phyloP scores from a whole-genome alignment of 1,140 invertebrate species.

The Linepithema humile region DNA sequence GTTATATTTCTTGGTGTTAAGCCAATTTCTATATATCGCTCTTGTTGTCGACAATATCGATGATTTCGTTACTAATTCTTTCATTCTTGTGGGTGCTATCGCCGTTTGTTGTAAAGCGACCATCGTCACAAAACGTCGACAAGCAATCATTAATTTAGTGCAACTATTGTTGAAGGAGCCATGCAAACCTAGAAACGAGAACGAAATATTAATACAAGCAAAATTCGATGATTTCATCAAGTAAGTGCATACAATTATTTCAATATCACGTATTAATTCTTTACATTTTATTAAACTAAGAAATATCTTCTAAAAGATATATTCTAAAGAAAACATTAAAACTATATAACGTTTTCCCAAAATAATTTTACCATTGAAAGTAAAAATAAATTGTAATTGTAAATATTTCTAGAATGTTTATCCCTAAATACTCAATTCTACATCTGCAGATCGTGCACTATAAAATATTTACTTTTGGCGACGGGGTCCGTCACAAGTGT shows the following conservation, averaged over 20 bases:
- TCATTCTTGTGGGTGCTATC: no score
- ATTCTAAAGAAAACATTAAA: no score
- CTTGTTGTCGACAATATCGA: no score
- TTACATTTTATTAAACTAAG: neutral
- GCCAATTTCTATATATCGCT: no score
- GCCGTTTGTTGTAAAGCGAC: slow-evolving; percentile 14
- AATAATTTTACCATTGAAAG: no score
- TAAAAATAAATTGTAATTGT: neutral
- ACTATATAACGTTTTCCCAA: no score
- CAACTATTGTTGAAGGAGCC: neutral
- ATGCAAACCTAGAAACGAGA: neutral
- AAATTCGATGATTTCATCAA: slow-evolving; percentile 10
- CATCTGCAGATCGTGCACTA: neutral
- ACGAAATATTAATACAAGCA: slow-evolving; percentile 1
- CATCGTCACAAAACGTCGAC: neutral
- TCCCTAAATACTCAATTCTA: neutral
- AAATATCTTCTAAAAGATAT: no score
- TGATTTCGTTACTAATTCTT: no score
- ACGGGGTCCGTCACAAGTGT: neutral
- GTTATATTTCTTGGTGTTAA: no score
- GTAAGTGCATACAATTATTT: neutral
- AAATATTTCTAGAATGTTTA: neutral
- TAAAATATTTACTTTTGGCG: neutral
- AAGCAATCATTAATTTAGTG: neutral
- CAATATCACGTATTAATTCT: neutral